These are phyloP conservation scores for Odontothrips loti DNA, from an alignment of 2,888 invertebrate genomes.

Conservation along the genomic window DNA sequence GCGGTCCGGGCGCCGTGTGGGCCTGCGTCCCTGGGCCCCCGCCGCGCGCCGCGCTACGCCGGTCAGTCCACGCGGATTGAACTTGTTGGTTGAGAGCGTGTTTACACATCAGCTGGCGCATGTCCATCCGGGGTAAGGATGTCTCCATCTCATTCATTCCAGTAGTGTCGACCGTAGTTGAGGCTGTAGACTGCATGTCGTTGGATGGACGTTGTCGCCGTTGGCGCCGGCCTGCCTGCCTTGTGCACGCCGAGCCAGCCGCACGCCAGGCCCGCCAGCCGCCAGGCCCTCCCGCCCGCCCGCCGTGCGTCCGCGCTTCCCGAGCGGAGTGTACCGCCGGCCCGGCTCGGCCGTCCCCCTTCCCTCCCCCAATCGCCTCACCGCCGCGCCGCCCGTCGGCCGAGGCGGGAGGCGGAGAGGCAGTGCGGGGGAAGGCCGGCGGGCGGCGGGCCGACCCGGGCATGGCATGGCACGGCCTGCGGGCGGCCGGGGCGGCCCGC, in stretches of 20 bases:
- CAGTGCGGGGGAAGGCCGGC: too few relatives aligned
- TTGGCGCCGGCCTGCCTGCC: conserved; percentile 43
- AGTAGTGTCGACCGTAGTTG: background rate
- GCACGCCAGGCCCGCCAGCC: conserved; percentile 38
- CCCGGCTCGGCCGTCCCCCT: conserved; percentile 35
- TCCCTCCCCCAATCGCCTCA: background rate
- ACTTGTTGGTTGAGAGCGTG: conserved; percentile 24
- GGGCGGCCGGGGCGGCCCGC: too few relatives aligned
- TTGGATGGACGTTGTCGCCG: background rate
- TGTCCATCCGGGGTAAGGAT: conserved; percentile 16
- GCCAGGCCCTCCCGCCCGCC: conserved; percentile 37
- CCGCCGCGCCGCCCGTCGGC: background rate
- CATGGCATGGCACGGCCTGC: too few relatives aligned
- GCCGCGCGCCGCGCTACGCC: background rate
- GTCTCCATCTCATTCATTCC: background rate
- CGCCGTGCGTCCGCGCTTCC: conserved; percentile 36
- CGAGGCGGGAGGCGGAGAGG: background rate
- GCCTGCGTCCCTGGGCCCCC: background rate
- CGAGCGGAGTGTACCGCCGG: conserved; percentile 36
- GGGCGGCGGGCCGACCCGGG: too few relatives aligned
- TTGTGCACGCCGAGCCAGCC: conserved; percentile 43
- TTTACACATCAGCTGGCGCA: conserved; percentile 22
- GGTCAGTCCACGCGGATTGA: background rate
- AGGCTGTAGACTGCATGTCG: too few relatives aligned
- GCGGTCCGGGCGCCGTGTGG: background rate